Conservation (phyloP, 35 echinoderm and acorn worm genomes). For the Apostichopus californicus region DNA sequence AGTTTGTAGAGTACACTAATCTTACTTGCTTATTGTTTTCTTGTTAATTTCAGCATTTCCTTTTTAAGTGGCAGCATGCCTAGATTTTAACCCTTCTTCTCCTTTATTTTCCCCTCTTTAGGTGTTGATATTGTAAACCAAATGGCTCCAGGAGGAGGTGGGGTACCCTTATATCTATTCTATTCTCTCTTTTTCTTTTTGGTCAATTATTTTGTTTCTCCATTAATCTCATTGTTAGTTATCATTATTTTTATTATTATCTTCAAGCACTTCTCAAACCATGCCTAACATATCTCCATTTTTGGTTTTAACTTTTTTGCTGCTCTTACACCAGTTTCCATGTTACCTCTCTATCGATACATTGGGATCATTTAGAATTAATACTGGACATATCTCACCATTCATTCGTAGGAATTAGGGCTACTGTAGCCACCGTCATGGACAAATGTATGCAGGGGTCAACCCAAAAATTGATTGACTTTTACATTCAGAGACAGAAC, state of each 20-base stretch:
- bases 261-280: background rate
- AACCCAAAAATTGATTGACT: no score
- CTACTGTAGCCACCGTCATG: no score
- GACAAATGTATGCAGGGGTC: no score
- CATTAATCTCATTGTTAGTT: background rate
- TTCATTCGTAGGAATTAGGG: no score
- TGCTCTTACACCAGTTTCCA: background rate
- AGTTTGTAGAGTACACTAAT: no score
- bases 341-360: background rate
- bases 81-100: slow-evolving; percentile 17
- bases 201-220: background rate
- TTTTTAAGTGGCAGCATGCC: background rate
- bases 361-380: no score
- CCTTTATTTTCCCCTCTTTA: slow-evolving; percentile 45
- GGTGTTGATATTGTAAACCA: slow-evolving; percentile 43
- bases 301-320: background rate
- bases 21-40: no score
- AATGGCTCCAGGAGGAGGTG: slow-evolving; percentile 45
- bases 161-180: slow-evolving; percentile 32
- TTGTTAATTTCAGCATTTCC: background rate
- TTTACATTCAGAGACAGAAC: no score
- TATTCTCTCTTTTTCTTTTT: background rate
- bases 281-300: background rate
- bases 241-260: background rate
- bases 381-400: no score